These are phyloP conservation scores for Alosa alosa DNA, from an alignment of 2,113 vertebrate genomes.

Conservation along the genomic window DNA sequence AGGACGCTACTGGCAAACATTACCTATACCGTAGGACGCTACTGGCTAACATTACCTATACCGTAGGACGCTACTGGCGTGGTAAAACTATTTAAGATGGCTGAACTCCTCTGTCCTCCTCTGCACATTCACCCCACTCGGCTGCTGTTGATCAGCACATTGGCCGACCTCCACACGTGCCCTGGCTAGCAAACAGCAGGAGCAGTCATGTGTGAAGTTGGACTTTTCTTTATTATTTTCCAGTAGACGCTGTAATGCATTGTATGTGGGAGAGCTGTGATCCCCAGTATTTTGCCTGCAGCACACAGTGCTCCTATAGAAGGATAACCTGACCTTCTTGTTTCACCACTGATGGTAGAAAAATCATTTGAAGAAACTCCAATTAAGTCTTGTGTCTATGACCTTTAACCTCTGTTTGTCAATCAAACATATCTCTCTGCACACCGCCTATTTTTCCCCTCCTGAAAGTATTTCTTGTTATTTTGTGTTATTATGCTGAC, in stretches of 20 bases:
- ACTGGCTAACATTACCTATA: too few species aligned
- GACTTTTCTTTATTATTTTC: slow-evolving; percentile 8
- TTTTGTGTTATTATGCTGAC: neutral
- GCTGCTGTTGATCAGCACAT: neutral
- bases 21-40: too few species aligned
- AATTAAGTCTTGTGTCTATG: too few species aligned
- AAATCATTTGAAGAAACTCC: too few species aligned
- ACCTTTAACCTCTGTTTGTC: too few species aligned
- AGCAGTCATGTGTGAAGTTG: neutral
- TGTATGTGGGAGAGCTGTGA: neutral
- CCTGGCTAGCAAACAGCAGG: neutral
- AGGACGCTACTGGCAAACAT: neutral
- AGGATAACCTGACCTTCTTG: neutral
- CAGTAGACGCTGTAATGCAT: neutral
- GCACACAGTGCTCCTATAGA: neutral
- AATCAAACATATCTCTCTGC: too few species aligned
- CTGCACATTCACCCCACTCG: neutral
- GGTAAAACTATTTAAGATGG: too few species aligned
- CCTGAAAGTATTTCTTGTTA: neutral
- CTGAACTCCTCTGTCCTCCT: neutral
- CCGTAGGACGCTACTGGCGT: too few species aligned
- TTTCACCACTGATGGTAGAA: neutral
- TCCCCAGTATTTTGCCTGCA: neutral
- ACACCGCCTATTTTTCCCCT: too few species aligned
- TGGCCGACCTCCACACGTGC: neutral